phyloP scores from a whole-genome alignment of 1,140 invertebrate species.

The Caerostris extrusa region DNA sequence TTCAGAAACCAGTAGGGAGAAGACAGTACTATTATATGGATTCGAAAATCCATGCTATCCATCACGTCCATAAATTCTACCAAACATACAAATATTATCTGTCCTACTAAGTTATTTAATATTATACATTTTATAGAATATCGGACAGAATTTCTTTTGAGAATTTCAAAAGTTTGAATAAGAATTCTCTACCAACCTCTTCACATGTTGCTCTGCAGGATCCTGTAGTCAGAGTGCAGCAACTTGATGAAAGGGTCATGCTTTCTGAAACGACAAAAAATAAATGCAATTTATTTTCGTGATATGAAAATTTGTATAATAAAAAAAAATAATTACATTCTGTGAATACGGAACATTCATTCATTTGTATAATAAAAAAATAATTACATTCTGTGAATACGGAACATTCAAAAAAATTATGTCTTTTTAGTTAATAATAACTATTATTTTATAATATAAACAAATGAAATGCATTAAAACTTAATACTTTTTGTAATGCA shows the following conservation, averaged over 20 bases:
- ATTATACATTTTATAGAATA: too few species aligned
- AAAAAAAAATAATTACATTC: not conserved
- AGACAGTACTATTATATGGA: too few species aligned
- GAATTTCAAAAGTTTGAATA: not conserved
- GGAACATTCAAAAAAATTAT: not conserved
- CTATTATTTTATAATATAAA: too few species aligned
- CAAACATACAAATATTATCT: too few species aligned
- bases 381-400: not conserved
- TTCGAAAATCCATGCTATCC: too few species aligned
- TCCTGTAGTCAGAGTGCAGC: slow-evolving; percentile 58
- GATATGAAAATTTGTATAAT: not conserved
- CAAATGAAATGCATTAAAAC: too few species aligned
- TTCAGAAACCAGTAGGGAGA: too few species aligned
- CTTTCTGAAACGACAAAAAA: slow-evolving; percentile 12
- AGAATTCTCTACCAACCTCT: slow-evolving; percentile 34
- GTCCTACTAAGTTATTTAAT: too few species aligned
- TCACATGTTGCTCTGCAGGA: slow-evolving; percentile 62
- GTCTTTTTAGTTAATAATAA: not conserved
- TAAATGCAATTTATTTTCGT: not conserved
- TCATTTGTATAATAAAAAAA: not conserved
- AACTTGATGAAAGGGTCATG: slow-evolving; percentile 56
- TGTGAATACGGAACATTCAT: not conserved
- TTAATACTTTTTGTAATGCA: too few species aligned
- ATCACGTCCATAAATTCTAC: too few species aligned
- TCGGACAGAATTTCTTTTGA: too few species aligned